Evolutionary conservation across 2,113 vertebrate species (phyloP), one percentile per base, ranked within the genome.

Genomic region (Eurystomus gularis): DNA sequence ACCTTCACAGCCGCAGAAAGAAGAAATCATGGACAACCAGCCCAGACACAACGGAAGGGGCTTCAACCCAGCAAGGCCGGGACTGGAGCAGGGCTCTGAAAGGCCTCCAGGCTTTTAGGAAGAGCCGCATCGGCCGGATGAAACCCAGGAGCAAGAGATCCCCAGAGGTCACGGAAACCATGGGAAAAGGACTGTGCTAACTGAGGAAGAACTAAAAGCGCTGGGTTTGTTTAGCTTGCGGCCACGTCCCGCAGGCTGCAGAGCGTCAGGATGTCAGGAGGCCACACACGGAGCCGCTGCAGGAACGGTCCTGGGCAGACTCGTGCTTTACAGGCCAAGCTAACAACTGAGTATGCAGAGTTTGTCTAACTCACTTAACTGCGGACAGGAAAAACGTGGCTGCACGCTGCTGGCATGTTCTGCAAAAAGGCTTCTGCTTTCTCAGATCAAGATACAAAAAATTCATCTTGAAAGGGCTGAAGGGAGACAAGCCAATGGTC

Each of bases 121-220:
- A 71, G 75, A 71, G 58, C 75, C 35, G 75, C 82, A n/a, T 4
- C 1, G 3, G 28, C 11, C 0, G 0, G 39, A 44, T 48, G 42
- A 60, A 69, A 69, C 13, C 39, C 52, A 0, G 0, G 70, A 75
- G 70, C 55, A 66, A 51, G n/a, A 57, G 71, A 81, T 70, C 18
- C 65, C 49, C 15, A 5, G 61, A 85, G 82, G 80, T 39, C 48
- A 82, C 3, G 26, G 44, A 52, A 71, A 88, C 42, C 29, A 44
- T 3, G 26, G 79, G 75, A 18, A 68, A 62, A 76, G 39, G 44
- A 21, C 8, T 17, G 13, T 23, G 78, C 68, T 82, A 52, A 66
- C 4, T 37, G 55, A 57, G 61, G 58, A 65, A 52, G n/a, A 76
- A 26, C n/a, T 13, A 13, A 52, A 68, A 80, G 73, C 46, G n/a